A percentile compares a stretch with the other conserved stretches of the same genome.
Evolutionary conservation across 1,140 invertebrate genomes (phyloP).

Genomic region (Bombus terrestris): DNA sequence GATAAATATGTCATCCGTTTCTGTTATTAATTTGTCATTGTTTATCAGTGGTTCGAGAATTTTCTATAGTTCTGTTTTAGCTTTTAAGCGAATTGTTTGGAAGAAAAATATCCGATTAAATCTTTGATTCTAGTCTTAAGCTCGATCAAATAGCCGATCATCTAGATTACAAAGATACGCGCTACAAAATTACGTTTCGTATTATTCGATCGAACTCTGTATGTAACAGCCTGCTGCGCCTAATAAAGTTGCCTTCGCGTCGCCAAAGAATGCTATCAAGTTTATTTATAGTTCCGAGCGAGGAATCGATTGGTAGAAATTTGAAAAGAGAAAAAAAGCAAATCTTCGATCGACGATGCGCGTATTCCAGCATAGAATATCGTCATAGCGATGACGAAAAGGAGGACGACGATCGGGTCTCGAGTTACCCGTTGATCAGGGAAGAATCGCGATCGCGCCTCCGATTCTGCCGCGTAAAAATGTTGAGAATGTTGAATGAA

Average conservation of each 20-base stretch:
- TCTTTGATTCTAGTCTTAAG: too few species aligned
- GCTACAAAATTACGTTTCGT: too few species aligned
- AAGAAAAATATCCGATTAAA: neutral
- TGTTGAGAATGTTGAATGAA: constrained; percentile 69
- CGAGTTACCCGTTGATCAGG: constrained; percentile 13
- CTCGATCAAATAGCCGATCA: too few species aligned
- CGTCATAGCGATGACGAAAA: neutral
- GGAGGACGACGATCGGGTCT: constrained; percentile 24
- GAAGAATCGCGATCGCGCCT: constrained; percentile 41
- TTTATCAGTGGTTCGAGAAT: constrained; percentile 10
- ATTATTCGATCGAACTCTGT: too few species aligned
- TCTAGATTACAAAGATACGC: too few species aligned
- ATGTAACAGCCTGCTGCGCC: too few species aligned
- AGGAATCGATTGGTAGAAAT: too few species aligned
- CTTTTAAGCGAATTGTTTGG: neutral
- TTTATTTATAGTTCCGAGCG: too few species aligned
- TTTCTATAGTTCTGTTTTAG: neutral
- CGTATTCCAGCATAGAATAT: neutral
- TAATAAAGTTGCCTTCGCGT: too few species aligned
- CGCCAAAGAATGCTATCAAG: too few species aligned
- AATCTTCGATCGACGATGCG: neutral
- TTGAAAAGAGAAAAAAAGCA: too few species aligned
- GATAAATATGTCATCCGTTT: constrained; percentile 4
- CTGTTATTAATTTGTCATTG: constrained; percentile 24
- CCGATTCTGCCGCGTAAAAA: constrained; percentile 53